Evolutionary conservation across 2,888 invertebrate genomes (phyloP).

Genomic region (Microchrysa polita): DNA sequence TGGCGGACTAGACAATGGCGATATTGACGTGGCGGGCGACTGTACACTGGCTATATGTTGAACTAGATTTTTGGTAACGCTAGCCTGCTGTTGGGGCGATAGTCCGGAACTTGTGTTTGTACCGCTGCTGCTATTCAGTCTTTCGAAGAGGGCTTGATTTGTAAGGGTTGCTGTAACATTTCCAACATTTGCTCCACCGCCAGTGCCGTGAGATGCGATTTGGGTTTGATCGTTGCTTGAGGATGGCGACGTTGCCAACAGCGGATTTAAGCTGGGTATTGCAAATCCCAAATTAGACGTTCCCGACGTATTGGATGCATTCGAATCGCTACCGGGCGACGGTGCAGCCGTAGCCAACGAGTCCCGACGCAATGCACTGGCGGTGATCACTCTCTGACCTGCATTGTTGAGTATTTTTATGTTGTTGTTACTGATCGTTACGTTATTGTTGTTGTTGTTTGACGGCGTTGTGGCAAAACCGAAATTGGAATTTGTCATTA

Average conservation of each 20-base stretch:
- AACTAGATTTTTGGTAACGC: conserved; percentile 60
- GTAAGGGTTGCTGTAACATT: conserved; percentile 54
- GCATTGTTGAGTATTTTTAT: conserved; percentile 53
- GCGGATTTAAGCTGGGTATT: conserved; percentile 69
- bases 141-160: conserved; percentile 61
- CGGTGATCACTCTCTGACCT: conserved; percentile 58
- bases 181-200: conserved; percentile 51
- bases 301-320: conserved; percentile 61
- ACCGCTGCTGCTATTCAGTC: conserved; percentile 60
- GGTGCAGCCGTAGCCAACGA: conserved; percentile 66
- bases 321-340: conserved; percentile 64
- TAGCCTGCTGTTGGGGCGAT: conserved; percentile 60
- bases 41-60: conserved; percentile 55
- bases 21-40: conserved; percentile 64
- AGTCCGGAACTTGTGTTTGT: conserved; percentile 55
- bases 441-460: conserved; percentile 40
- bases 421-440: conserved; percentile 46
- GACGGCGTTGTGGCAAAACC: conserved; percentile 55
- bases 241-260: conserved; percentile 66
- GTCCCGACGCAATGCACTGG: conserved; percentile 63
- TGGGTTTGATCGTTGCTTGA: conserved; percentile 61
- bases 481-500: conserved; percentile 63
- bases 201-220: conserved; percentile 53
- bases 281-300: conserved; percentile 67
- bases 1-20: conserved; percentile 71